Conservation (phyloP, 1,140 invertebrate species). For the Lepidurus packardi region DNA sequence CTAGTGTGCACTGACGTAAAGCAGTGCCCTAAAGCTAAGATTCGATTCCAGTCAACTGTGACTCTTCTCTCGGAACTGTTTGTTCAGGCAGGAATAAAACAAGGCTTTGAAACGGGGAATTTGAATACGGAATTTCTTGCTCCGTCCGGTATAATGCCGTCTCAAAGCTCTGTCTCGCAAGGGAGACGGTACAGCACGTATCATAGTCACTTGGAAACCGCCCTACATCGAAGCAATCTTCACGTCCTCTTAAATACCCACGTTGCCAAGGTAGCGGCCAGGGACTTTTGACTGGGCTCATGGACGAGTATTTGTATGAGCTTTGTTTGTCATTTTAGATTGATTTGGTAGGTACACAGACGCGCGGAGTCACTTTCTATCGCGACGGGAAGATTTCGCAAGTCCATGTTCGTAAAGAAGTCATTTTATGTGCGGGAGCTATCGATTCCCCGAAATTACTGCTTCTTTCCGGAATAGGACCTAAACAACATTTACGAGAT, state of each 20-base stretch:
- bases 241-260: conserved; percentile 61
- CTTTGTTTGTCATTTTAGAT: neutral
- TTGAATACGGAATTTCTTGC: conserved; percentile 41
- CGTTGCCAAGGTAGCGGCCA: conserved; percentile 49
- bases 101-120: neutral
- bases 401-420: conserved; percentile 54
- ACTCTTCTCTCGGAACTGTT: conserved; percentile 16
- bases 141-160: conserved; percentile 40
- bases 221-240: conserved; percentile 58
- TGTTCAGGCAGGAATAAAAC: neutral
- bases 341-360: conserved; percentile 35
- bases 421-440: conserved; percentile 63
- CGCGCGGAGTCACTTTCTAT: conserved; percentile 43
- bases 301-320: neutral
- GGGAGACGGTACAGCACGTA: conserved; percentile 52
- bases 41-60: neutral
- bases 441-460: conserved; percentile 65
- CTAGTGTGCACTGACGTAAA: neutral
- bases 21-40: neutral
- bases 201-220: conserved; percentile 58
- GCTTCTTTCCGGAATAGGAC: conserved; percentile 64
- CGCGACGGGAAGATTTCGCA: conserved; percentile 44
- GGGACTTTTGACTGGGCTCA: neutral
- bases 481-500: conserved; percentile 45
- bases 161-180: conserved; percentile 47